phyloP scores from a whole-genome alignment of 2,888 invertebrate species.

The Xestia ashworthii region DNA sequence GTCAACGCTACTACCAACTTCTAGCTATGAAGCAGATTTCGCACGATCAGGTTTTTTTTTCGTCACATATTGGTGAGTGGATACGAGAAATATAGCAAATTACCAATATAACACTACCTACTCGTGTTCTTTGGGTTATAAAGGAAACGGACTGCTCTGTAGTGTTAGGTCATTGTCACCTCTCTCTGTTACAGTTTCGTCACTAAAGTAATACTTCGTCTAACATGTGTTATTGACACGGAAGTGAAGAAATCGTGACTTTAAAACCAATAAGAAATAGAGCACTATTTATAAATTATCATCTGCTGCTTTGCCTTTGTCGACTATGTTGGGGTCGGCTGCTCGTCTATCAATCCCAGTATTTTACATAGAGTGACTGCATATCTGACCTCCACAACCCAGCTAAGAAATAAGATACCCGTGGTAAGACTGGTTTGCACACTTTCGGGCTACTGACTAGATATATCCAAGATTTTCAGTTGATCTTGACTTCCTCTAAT shows the following conservation, averaged over 20 bases:
- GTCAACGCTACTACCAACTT: no score
- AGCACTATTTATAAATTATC: background rate
- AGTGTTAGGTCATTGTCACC: conserved; percentile 8
- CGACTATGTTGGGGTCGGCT: background rate
- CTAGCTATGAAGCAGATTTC: background rate
- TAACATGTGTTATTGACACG: background rate
- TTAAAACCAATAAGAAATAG: background rate
- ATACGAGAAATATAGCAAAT: background rate
- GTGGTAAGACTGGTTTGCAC: background rate
- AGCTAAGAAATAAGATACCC: background rate
- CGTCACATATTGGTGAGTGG: background rate
- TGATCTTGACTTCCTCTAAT: background rate
- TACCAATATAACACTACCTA: no score
- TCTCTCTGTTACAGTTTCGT: conserved; percentile 32
- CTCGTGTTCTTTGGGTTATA: background rate
- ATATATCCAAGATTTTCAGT: background rate
- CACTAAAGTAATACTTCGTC: conserved; percentile 20
- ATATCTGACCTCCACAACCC: background rate
- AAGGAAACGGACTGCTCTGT: background rate
- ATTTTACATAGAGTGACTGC: background rate
- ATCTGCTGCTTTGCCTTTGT: background rate
- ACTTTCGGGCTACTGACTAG: background rate
- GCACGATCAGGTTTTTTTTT: background rate
- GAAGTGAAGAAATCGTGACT: background rate
- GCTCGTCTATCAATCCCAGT: background rate